These are phyloP conservation scores for Galagoides demidoff DNA, from an alignment of 2,797 vertebrate species.

Conservation along the genomic window DNA sequence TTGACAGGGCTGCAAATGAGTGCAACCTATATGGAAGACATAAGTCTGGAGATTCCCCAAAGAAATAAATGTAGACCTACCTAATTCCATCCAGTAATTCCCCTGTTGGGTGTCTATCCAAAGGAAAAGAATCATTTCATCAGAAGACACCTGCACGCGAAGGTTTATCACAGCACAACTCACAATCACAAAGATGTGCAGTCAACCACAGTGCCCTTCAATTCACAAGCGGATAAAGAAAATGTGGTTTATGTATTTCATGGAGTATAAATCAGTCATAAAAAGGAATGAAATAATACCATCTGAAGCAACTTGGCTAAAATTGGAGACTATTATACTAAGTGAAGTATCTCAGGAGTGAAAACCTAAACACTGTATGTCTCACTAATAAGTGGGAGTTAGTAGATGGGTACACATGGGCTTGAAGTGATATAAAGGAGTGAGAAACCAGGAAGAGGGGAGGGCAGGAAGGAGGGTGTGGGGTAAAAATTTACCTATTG, in stretches of 20 bases:
- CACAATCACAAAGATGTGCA: neutral
- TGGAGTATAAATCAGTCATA: neutral
- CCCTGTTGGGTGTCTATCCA: neutral
- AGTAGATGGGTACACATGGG: neutral
- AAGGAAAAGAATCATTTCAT: neutral
- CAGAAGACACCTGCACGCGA: neutral
- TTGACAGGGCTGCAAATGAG: neutral
- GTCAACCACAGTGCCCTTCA: neutral
- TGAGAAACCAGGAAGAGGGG: neutral
- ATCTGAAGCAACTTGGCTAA: neutral
- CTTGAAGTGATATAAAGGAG: neutral
- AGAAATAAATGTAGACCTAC: neutral
- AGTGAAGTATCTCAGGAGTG: neutral
- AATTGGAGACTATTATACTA: neutral
- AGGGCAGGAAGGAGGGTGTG: neutral
- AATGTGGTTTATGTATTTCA: neutral
- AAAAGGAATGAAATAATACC: neutral
- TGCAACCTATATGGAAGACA: neutral
- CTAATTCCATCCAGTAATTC: neutral
- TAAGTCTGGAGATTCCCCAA: neutral
- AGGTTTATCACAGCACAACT: neutral
- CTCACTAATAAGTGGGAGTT: neutral
- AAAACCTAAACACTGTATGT: neutral
- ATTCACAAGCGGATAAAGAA: neutral
- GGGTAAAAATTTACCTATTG: neutral